Base-by-base conservation (phyloP, 35 echinoderm and acorn worm species). In the Acanthaster planci region DNA sequence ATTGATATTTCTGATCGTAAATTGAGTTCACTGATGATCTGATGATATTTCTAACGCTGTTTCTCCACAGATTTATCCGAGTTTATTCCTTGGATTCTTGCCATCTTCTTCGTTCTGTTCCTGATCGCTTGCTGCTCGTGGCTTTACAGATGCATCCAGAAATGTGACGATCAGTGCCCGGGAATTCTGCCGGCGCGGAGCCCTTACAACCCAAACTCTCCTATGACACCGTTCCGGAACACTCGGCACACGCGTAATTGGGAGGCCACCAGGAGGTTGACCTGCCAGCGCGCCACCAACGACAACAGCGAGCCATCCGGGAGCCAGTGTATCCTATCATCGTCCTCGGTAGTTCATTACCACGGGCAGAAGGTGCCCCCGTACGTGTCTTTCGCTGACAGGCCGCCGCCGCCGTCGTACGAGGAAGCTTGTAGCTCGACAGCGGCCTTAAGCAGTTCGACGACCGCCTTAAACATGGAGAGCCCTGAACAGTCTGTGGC, bases 81-180 rank as follows among this genome's bases (percentile, higher is more conserved):
- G 27, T 23, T 89, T 9, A 83, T 89, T 27, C 87, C 87, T 2
- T 89, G 87, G 87, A 82, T 82, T 26, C 80, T 89, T 5, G 87
- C 80, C 67, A 89, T 89, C 64, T 89, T 89, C 39, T 76, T 68
- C 8, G 80, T 89, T 31, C 60, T 89, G 8, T 80, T 80, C 37
- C 80, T 89, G 6, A 80, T 89, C 39, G 87, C 87, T 5, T 89
- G 87, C 67, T 89, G 87, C 82, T 80, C 87, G 17, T 89, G 87
- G 87, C 72, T 82, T 27, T 89, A 89, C 55, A 83, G 82, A 84
- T 89, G 87, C 39, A 36, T 89, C 22, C 78, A 82, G 58, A 89
- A 89, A 82, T 89, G 87, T 38, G 58, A 89, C 60, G 78, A 80
- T 21, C 77, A 79, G 18, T 89, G 87, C 39, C 80, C 77, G 5